Base-by-base conservation (phyloP, 2,888 invertebrate genomes). In the Watsonalla cultraria region DNA sequence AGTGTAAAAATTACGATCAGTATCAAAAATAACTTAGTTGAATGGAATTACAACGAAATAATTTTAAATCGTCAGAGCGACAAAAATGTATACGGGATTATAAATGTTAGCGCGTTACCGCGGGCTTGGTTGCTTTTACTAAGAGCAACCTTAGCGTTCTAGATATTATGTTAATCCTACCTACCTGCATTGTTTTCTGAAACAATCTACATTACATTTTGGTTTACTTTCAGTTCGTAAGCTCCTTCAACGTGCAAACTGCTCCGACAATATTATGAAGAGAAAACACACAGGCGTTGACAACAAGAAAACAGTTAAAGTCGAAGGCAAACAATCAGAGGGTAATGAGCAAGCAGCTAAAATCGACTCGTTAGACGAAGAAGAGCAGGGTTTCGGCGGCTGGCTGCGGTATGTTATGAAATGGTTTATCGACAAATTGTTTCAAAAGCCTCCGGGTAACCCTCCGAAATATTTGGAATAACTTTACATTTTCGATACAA, bases 381-480 rank as follows among this genome's bases (percentile, higher is more conserved):
- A 87, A 49, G 84, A 90, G 33, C 83, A 84, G 61, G 89, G 90
- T 5, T 90, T 90, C 58, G 86, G 89, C 24, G 86, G 88, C 15
- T 90, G 90, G 90, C 77, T 90, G 6, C 84, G 78, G 90, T 89
- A 71, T 59, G 54, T 53, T 34, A 53, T 47, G 35, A 34, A 47
- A 47, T 34, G 46, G 47, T 45, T 48, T 53, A 49, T 51, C 47
- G 39, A 37, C 14, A 37, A 49, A 37, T 49, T 49, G 49, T 49
- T 49, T 49, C 37, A 11, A 49, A 37, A 14, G 39, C 37, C 37
- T 49, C 37, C 37, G 37, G 39, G 39, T 13, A 14, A 49, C 37
- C 49, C 39, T 49, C 0, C 9, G 13, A 49, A 49, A 49, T 49
- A 49, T 49, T 39, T 49, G 49, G 37, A 15, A 49, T 49, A 24